phyloP scores from a whole-genome alignment of 37 sponge, comb jelly and placozoan species.

The Corticium candelabrum region DNA sequence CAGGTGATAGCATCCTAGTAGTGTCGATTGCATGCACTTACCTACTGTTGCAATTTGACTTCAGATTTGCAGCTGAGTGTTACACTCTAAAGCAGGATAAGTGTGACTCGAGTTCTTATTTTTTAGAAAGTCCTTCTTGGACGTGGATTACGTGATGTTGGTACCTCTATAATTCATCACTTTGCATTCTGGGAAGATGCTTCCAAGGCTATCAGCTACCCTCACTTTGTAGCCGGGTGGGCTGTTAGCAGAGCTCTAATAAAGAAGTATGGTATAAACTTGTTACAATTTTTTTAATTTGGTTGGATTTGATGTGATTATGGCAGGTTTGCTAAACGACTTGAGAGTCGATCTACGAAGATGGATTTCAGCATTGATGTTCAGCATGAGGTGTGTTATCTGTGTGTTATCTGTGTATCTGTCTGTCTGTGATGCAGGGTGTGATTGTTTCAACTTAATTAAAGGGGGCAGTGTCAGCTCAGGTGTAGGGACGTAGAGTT shows the following conservation, averaged over 20 bases:
- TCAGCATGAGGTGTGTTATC: conserved; percentile 50
- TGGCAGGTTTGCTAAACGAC: not conserved
- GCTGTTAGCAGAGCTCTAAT: conserved; percentile 20
- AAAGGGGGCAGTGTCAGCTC: too few species aligned
- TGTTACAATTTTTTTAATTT: too few species aligned
- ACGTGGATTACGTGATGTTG: conserved; percentile 45
- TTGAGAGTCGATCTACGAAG: conserved; percentile 3
- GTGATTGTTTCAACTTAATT: too few species aligned
- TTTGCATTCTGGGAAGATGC: conserved; percentile 2
- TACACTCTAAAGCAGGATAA: too few species aligned
- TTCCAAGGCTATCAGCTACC: conserved; percentile 32
- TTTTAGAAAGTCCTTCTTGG: conserved; percentile 52
- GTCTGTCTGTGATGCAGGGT: too few species aligned
- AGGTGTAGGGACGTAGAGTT: too few species aligned
- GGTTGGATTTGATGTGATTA: not conserved
- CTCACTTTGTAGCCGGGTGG: conserved; percentile 52
- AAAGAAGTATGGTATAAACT: conserved; percentile 22
- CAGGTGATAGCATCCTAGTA: too few species aligned
- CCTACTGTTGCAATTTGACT: too few species aligned
- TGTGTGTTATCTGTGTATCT: too few species aligned
- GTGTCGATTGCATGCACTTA: too few species aligned
- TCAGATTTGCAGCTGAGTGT: too few species aligned
- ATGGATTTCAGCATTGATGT: conserved; percentile 66
- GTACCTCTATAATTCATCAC: conserved; percentile 59
- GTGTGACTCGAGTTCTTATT: not conserved